Conservation (phyloP, 2,797 vertebrate species). For the Centropyge bicolor region DNA sequence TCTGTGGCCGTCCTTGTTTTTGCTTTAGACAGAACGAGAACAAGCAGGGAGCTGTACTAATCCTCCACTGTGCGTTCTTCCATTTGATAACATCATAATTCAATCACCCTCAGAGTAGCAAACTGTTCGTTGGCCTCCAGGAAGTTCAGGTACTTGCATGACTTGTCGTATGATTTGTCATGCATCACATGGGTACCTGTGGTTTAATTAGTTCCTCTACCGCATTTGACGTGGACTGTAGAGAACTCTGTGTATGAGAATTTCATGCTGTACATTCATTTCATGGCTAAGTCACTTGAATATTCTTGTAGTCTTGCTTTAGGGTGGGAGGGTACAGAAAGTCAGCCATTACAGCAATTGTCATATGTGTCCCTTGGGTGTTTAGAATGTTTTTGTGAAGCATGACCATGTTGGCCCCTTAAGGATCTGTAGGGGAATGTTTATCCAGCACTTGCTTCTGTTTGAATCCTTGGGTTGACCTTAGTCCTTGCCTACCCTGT, state of each 20-base stretch:
- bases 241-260: not conserved
- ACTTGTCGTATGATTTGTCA: slow-evolving; percentile 1
- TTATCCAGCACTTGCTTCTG: not conserved
- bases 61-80: not conserved
- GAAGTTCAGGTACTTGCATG: slow-evolving; percentile 5
- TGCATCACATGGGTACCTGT: not conserved
- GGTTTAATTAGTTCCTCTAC: slow-evolving; percentile 33
- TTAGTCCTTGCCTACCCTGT: not conserved
- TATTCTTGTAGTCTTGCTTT: not conserved
- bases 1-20: not conserved
- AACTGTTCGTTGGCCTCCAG: not conserved
- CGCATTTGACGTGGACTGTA: not conserved
- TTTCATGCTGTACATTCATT: not conserved
- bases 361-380: not conserved
- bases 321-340: not conserved
- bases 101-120: not conserved
- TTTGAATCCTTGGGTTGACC: not conserved
- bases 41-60: not conserved
- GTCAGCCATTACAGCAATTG: not conserved
- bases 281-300: not conserved
- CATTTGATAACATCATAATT: slow-evolving; percentile 1
- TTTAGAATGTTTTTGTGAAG: slow-evolving; percentile 2
- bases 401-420: not conserved
- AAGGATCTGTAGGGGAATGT: not conserved
- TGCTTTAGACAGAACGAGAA: not conserved